phyloP scores from a whole-genome alignment of 2,113 vertebrate genomes.

The Phainopepla nitens region DNA sequence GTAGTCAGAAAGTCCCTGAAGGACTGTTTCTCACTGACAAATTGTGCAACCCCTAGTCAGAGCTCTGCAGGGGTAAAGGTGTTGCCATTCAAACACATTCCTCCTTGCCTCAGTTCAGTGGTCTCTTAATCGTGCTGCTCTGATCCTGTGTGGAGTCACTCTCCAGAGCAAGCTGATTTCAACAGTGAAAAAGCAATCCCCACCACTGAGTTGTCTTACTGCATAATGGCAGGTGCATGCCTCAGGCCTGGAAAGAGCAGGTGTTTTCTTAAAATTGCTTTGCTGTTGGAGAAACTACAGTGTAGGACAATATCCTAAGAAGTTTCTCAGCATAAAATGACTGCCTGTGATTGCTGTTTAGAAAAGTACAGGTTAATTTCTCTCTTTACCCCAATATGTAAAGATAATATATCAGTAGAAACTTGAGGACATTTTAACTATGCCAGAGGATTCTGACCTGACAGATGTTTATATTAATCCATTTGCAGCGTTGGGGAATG shows the following conservation, averaged over 20 bases:
- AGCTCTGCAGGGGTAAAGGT: not conserved
- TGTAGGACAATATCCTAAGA: not conserved
- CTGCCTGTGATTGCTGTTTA: not conserved
- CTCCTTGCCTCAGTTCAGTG: accelerated
- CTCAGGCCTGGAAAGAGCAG: not conserved
- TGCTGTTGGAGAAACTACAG: not conserved
- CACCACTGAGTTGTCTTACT: not conserved
- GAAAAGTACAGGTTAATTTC: not conserved
- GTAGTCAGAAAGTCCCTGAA: not conserved
- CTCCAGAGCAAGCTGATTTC: not conserved
- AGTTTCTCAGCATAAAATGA: not conserved
- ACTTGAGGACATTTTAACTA: not conserved
- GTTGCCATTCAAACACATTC: not conserved
- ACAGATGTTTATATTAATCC: not conserved
- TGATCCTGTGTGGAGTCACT: not conserved
- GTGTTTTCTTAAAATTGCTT: not conserved
- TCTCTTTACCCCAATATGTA: not conserved
- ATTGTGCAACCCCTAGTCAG: not conserved
- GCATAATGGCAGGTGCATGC: not conserved
- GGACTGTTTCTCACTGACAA: not conserved
- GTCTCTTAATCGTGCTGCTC: accelerated
- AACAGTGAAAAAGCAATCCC: not conserved
- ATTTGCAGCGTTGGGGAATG: not conserved
- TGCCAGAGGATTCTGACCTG: not conserved
- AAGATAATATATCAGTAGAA: slow-evolving; percentile 1